Evolutionary conservation across 1,140 invertebrate genomes (phyloP).

Genomic region (Lasioglossum albipes): DNA sequence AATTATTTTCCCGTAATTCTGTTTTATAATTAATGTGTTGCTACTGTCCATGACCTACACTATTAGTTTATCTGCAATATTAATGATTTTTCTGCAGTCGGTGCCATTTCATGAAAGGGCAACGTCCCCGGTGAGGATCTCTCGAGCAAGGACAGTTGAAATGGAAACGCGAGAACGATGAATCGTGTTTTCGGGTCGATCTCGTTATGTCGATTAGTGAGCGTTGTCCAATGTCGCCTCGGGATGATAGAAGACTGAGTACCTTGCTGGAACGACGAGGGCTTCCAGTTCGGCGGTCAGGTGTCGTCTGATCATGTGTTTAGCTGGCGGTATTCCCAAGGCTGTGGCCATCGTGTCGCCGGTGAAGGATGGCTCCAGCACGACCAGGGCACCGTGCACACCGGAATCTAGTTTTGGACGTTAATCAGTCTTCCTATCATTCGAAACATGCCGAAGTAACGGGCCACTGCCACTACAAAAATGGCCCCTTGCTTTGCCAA

Average conservation of each 20-base stretch:
- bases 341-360: constrained; percentile 96
- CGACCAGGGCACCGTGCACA: constrained; percentile 95
- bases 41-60: no score
- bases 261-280: constrained; percentile 95
- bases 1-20: no score
- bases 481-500: no score
- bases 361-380: constrained; percentile 94
- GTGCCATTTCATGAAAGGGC: no score
- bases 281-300: constrained; percentile 93
- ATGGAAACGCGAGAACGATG: constrained; percentile 42
- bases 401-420: constrained; percentile 86
- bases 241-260: constrained; percentile 79
- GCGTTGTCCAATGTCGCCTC: constrained; percentile 77
- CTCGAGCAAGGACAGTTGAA: constrained; percentile 12
- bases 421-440: neutral
- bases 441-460: no score
- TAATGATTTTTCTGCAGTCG: no score
- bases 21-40: no score
- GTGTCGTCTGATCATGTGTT: constrained; percentile 95
- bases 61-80: no score
- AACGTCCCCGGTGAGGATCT: neutral
- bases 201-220: constrained; percentile 71
- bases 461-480: no score
- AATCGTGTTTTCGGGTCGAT: constrained; percentile 38
- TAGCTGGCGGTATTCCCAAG: constrained; percentile 94